phyloP scores from a whole-genome alignment of 2,888 invertebrate genomes.

The Arrhopalites spinosus region DNA sequence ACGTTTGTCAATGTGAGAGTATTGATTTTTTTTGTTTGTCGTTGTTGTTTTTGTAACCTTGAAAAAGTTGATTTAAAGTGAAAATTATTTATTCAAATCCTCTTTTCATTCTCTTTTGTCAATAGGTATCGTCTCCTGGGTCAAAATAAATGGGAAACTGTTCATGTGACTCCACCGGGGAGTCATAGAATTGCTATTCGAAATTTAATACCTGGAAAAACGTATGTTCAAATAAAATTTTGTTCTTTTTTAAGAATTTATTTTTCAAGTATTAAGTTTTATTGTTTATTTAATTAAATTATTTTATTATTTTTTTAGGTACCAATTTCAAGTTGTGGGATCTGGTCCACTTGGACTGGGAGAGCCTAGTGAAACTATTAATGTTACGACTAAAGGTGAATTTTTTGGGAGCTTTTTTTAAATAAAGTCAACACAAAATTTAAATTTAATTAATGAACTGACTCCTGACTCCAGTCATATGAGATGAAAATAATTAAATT shows the following conservation, averaged over 20 bases:
- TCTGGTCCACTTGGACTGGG: constrained; percentile 94
- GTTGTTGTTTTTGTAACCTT: too few species aligned
- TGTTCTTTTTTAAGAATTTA: too few species aligned
- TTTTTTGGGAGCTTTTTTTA: too few species aligned
- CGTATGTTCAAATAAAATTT: too few species aligned
- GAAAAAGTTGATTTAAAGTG: too few species aligned
- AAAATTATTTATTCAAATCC: not conserved
- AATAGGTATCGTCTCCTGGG: constrained; percentile 80
- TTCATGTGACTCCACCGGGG: constrained; percentile 90
- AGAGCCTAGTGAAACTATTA: constrained; percentile 92
- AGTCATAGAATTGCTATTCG: constrained; percentile 89
- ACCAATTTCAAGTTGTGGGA: constrained; percentile 95
- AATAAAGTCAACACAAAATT: not conserved
- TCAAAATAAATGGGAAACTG: constrained; percentile 87
- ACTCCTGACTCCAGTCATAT: too few species aligned
- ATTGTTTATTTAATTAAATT: too few species aligned
- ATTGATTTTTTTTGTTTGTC: not conserved
- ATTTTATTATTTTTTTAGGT: too few species aligned
- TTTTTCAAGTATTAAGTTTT: too few species aligned
- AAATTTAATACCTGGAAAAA: constrained; percentile 84
- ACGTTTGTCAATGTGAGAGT: not conserved
- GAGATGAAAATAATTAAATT: not conserved
- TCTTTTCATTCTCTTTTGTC: too few species aligned
- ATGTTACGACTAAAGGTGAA: constrained; percentile 83
- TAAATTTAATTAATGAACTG: too few species aligned